phyloP scores from a whole-genome alignment of 1,140 invertebrate genomes.

The Aphelenchoides besseyi region DNA sequence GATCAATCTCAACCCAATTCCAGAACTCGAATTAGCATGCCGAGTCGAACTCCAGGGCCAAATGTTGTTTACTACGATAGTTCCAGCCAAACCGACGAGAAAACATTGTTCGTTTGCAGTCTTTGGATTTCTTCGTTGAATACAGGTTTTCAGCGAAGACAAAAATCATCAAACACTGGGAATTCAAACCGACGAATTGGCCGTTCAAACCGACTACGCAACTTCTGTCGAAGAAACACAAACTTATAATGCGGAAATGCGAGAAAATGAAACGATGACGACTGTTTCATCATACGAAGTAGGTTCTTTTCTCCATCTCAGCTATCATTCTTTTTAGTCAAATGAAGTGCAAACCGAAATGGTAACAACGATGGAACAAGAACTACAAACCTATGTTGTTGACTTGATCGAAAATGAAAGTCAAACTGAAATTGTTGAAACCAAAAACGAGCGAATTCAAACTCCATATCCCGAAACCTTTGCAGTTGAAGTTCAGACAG shows the following conservation, averaged over 20 bases:
- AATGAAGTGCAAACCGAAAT: slow-evolving; percentile 50
- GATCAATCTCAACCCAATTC: too few species aligned
- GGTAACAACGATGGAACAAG: slow-evolving; percentile 37
- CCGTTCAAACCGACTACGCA: slow-evolving; percentile 36
- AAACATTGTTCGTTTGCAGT: slow-evolving; percentile 40
- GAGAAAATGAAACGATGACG: slow-evolving; percentile 46
- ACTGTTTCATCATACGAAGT: slow-evolving; percentile 8
- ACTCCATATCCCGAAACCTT: slow-evolving; percentile 50
- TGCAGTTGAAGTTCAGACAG: slow-evolving; percentile 43
- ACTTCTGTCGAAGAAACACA: slow-evolving; percentile 34
- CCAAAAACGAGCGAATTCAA: slow-evolving; percentile 55
- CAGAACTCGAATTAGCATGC: slow-evolving; percentile 26
- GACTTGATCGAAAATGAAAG: slow-evolving; percentile 50
- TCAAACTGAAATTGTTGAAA: slow-evolving; percentile 54
- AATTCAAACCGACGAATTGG: slow-evolving; percentile 33
- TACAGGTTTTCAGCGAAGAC: slow-evolving; percentile 48
- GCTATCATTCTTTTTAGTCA: slow-evolving; percentile 24
- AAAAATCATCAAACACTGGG: slow-evolving; percentile 52
- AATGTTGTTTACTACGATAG: slow-evolving; percentile 45
- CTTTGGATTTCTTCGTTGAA: neutral
- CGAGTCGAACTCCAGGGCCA: slow-evolving; percentile 9
- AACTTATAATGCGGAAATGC: slow-evolving; percentile 25
- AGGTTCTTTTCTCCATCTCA: neutral
- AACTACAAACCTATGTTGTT: slow-evolving; percentile 55
- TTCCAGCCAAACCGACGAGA: slow-evolving; percentile 52